These are phyloP conservation scores for Cichladusa arquata DNA, from an alignment of 2,113 vertebrate species.

Conservation along the genomic window DNA sequence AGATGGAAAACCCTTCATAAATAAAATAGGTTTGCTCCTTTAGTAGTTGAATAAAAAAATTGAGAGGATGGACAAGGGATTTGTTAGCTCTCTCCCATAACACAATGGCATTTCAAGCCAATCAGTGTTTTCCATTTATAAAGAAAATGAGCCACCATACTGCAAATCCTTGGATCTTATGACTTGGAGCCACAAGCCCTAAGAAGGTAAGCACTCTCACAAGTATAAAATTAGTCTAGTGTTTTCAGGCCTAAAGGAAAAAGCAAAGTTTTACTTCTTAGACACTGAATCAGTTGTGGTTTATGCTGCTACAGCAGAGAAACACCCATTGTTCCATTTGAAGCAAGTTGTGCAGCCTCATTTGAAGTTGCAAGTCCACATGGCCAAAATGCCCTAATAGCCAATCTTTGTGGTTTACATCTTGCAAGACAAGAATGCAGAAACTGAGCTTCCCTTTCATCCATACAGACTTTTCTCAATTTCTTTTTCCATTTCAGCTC, in stretches of 20 bases:
- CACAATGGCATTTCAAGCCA: not conserved
- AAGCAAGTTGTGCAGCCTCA: not conserved
- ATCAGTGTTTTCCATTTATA: not conserved
- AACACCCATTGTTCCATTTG: rapidly evolving
- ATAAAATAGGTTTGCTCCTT: not conserved
- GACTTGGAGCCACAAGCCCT: not conserved
- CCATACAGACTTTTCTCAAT: not conserved
- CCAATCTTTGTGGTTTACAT: not conserved
- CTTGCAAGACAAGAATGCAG: not conserved
- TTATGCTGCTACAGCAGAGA: not conserved
- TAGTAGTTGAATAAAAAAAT: not conserved
- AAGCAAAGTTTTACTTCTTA: not conserved
- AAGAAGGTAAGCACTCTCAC: not conserved
- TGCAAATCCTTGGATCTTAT: not conserved
- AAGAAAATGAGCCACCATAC: not conserved
- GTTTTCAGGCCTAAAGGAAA: not conserved
- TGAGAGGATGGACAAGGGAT: not conserved
- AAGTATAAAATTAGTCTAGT: not conserved
- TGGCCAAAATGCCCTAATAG: not conserved
- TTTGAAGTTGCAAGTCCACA: not conserved
- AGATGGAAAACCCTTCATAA: not conserved
- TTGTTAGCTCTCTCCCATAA: not conserved
- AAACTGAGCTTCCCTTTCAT: not conserved
- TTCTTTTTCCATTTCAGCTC: not conserved
- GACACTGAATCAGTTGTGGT: not conserved